Evolutionary conservation across 2,888 invertebrate genomes (phyloP), one percentile per base, ranked within the genome.

Genomic region (Ophion obscuratus): DNA sequence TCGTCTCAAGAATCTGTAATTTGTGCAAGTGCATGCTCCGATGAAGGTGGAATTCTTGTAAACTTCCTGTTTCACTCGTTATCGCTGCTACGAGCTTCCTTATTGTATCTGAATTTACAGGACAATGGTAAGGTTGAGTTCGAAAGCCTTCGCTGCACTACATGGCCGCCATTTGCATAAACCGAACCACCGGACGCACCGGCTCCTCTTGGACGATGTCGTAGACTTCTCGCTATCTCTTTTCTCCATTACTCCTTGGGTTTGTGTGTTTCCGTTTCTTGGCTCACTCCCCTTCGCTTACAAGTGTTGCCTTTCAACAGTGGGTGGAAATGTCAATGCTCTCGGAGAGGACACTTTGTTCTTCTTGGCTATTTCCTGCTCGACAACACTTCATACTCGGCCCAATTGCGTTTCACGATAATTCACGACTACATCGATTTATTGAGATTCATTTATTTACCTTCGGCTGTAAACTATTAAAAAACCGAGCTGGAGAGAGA

Each of bases 111-210:
- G 73, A 31, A 20, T 62, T 14, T n/a, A 64, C 17, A 17, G n/a
- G 24, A 62, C 47, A 4, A 36, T 31, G 17, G 27, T 24, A 11
- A 27, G 61, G 61, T 24, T 20, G 53, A 36, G 47, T 53, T 81
- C 67, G 62, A 27, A n/a, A 57, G 61, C 44, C 70, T 27, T 36
- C 73, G 31, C 73, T 47, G 53, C 53, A 61, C 40, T 67, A 77
- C 77, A 59, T 11, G 73, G 31, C 57, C 64, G 75, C 71, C 68
- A 86, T 86, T 86, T 86, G 75, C 86, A 86, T 86, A 70, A 81
- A 81, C 81, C 70, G 78, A 75, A 64, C 74, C 68, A 40, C 81
- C 66, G 27, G 74, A 61, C 75, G 81, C 76, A 20, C 61, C 75
- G 66, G 40, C 40, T 40, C 9, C 40, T 9, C 40, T 40, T 40